These are phyloP conservation scores for Trisateles emortualis DNA, from an alignment of 2,888 invertebrate genomes.

Conservation along the genomic window DNA sequence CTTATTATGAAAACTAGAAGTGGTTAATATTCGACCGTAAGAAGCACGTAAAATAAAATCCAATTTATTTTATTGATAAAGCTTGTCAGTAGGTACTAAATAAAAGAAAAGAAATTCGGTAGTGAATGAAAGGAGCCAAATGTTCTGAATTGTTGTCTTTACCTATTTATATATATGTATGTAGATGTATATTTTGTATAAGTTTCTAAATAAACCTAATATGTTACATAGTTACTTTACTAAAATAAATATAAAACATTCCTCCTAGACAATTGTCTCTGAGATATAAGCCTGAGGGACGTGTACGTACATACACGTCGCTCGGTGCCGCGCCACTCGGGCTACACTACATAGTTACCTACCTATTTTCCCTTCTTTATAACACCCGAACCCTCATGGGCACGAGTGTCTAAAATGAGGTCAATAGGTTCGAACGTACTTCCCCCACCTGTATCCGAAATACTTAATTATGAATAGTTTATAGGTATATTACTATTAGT, in stretches of 20 bases:
- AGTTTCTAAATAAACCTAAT: too few species aligned
- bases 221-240: neutral
- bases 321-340: slow-evolving; percentile 2
- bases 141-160: too few species aligned
- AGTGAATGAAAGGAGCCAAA: too few species aligned
- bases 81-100: too few species aligned
- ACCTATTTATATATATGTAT: too few species aligned
- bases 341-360: slow-evolving; percentile 21
- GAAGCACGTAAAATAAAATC: too few species aligned
- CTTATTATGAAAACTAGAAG: too few species aligned
- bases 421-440: slow-evolving; percentile 32
- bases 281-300: slow-evolving; percentile 19
- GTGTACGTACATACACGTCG: too few species aligned
- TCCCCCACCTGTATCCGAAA: slow-evolving; percentile 27
- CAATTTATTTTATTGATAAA: too few species aligned
- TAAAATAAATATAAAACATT: slow-evolving; percentile 4
- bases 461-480: slow-evolving; percentile 39
- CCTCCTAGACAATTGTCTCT: slow-evolving; percentile 11
- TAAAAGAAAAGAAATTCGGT: too few species aligned
- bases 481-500: slow-evolving; percentile 28
- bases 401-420: slow-evolving; percentile 39
- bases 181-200: too few species aligned
- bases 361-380: slow-evolving; percentile 32
- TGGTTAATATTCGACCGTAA: too few species aligned
- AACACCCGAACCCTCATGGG: slow-evolving; percentile 34